phyloP scores from a whole-genome alignment of 2,113 vertebrate species.

The Benitochromis conjunctus region DNA sequence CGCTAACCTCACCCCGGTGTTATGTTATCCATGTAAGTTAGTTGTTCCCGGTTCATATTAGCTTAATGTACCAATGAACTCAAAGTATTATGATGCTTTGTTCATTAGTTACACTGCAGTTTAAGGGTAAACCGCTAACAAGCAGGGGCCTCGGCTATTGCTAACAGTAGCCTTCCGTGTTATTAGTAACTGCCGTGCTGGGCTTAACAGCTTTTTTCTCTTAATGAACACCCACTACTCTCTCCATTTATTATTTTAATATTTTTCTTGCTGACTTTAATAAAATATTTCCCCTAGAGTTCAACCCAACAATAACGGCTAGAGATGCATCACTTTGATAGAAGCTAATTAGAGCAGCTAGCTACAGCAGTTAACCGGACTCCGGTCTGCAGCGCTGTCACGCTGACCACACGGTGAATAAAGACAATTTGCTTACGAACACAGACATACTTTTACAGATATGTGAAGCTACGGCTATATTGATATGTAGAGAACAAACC shows the following conservation, averaged over 20 bases:
- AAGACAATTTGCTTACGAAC: not conserved
- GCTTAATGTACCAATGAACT: not conserved
- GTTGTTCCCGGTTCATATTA: accelerated
- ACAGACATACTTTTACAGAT: not conserved
- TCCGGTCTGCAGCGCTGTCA: not conserved
- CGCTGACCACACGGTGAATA: not conserved
- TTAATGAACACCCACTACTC: not conserved
- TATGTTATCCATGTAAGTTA: not conserved
- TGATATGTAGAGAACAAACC: conserved; percentile 29
- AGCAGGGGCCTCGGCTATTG: not conserved
- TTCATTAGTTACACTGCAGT: not conserved
- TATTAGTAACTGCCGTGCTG: not conserved
- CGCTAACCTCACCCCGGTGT: not conserved
- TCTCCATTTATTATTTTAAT: not conserved
- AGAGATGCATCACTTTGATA: not conserved
- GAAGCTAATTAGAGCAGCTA: not conserved
- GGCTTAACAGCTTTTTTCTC: not conserved
- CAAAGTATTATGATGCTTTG: not conserved
- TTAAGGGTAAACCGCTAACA: not conserved
- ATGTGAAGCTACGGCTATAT: accelerated
- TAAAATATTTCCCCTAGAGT: not conserved
- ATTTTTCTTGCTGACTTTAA: not conserved
- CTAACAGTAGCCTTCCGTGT: conserved; percentile 36
- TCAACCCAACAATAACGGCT: not conserved
- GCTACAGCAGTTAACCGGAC: not conserved